Evolutionary conservation across 2,797 vertebrate species (phyloP), one percentile per base, ranked within the genome.

Genomic region (Enteromius unitaeniatus): DNA sequence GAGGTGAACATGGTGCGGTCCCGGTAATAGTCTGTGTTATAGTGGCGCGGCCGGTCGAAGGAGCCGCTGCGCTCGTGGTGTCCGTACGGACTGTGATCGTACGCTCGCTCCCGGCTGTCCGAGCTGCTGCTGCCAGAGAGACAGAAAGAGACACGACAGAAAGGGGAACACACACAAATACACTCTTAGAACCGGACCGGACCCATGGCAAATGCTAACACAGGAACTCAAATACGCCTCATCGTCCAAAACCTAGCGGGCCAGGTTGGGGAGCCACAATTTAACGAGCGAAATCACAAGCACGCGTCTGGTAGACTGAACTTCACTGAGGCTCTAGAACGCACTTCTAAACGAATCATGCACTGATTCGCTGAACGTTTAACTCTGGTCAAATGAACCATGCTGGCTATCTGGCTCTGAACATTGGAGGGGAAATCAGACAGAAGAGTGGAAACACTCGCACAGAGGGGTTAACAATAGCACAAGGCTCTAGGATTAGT

Each of bases 71-170:
- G 97, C 89, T 99, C 98, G 88, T 99, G 98, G 93, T 99, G 98
- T 97, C 97, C 97, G 92, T 99, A 99, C 88, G 98, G 97, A 97
- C 97, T 99, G 96, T 98, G 97, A 93, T 99, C 98, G 91, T 99
- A 99, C 88, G 96, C 95, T 94, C 98, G 97, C 91, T 99, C 98
- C 94, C 98, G 96, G 94, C 95, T 97, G 93, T 99, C 98, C 93
- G 98, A 97, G 94, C 96, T 96, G 96, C 96, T 97, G 96, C 97
- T 99, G 97, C 84, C 81, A 91, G 90, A 91, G 73, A 47, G 65
- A 88, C 11, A 87, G 78, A 70, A 65, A 84, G 75, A 88, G 40
- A 88, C 17, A 34, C 42, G 13, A 78, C 51, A 77, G 78, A 40
- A 80, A 65, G 70, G 26, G 49, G 17, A 40, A 80, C 42, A 77